Evolutionary conservation across 2,113 vertebrate genomes (phyloP).

Genomic region (Cichladusa arquata): DNA sequence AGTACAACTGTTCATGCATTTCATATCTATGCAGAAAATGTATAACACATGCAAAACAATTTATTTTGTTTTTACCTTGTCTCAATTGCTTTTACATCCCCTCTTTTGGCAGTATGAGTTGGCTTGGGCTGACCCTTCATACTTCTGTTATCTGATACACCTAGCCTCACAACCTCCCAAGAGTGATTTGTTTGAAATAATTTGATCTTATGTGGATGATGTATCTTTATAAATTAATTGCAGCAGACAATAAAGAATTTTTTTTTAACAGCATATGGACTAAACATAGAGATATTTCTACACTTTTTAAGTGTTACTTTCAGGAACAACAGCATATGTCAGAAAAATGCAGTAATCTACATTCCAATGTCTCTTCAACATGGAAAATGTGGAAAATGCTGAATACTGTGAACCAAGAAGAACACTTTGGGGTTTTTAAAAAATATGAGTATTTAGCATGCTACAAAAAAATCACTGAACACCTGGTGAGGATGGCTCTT

Average conservation of each 20-base stretch:
- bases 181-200: background rate
- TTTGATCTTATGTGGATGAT: background rate
- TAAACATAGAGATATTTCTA: background rate
- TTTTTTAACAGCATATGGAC: background rate
- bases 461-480: background rate
- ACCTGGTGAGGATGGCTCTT: background rate
- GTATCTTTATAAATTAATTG: background rate
- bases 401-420: background rate
- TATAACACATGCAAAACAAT: background rate
- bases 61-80: background rate
- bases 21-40: background rate
- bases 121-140: background rate
- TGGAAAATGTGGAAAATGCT: background rate
- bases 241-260: background rate
- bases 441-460: background rate
- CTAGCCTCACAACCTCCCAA: background rate
- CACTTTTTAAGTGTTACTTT: background rate
- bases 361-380: background rate
- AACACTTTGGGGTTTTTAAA: fast-evolving
- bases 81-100: background rate
- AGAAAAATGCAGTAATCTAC: background rate
- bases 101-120: background rate
- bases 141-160: background rate
- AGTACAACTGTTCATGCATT: background rate
- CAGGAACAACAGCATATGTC: background rate